Evolutionary conservation across 2,888 invertebrate genomes (phyloP).

Genomic region (Epinotia brunnichana): DNA sequence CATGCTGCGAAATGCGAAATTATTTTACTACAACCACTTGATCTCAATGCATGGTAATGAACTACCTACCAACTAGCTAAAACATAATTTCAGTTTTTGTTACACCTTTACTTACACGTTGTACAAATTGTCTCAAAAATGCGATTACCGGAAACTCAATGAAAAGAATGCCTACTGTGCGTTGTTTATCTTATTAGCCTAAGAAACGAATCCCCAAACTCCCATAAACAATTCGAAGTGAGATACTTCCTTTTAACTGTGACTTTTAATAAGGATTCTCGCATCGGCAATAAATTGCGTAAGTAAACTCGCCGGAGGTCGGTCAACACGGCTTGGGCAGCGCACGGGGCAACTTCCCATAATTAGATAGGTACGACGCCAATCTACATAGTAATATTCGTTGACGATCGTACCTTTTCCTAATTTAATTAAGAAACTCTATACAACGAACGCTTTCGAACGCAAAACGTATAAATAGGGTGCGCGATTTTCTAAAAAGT

Average conservation of each 20-base stretch:
- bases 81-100: no score
- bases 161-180: background rate
- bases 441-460: background rate
- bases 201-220: background rate
- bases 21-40: no score
- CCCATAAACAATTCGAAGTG: constrained; percentile 28
- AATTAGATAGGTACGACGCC: constrained; percentile 14
- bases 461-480: background rate
- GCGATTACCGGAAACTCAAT: background rate
- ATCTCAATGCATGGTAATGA: no score
- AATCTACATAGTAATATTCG: constrained; percentile 15
- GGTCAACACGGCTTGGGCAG: constrained; percentile 16
- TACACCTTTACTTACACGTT: no score
- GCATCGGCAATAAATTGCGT: constrained; percentile 13
- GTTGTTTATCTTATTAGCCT: background rate
- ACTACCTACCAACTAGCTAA: no score
- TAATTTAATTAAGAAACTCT: background rate
- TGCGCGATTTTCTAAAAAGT: background rate
- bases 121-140: background rate
- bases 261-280: constrained; percentile 13
- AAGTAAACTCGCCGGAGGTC: constrained; percentile 1
- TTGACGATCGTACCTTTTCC: constrained; percentile 7
- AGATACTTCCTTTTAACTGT: background rate
- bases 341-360: constrained; percentile 2
- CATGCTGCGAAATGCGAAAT: no score